Evolutionary conservation across 2,797 vertebrate genomes (phyloP).

Genomic region (Myoxocephalus aenaeus): DNA sequence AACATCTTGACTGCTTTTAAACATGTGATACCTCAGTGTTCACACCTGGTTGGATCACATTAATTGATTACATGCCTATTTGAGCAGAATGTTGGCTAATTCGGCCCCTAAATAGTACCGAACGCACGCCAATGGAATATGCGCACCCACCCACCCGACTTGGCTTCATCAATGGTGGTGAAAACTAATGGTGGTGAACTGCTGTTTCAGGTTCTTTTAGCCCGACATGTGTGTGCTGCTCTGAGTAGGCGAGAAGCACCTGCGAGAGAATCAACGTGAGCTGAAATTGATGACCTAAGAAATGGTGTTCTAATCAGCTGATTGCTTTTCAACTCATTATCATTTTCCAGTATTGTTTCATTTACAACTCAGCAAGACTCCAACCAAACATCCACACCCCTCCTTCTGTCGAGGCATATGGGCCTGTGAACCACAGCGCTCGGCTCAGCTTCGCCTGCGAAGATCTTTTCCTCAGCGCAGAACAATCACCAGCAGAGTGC

Average conservation of each 20-base stretch:
- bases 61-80: slow-evolving; percentile 2
- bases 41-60: slow-evolving; percentile 13
- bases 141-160: slow-evolving; percentile 13
- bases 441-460: slow-evolving; percentile 23
- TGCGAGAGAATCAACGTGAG: slow-evolving; percentile 18
- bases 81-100: slow-evolving; percentile 13
- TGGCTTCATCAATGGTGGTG: slow-evolving; percentile 11
- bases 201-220: slow-evolving; percentile 48
- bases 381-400: slow-evolving; percentile 59
- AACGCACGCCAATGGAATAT: neutral
- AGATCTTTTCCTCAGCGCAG: slow-evolving; percentile 22
- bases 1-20: slow-evolving; percentile 4
- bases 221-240: slow-evolving; percentile 14
- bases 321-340: slow-evolving; percentile 76
- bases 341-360: slow-evolving; percentile 75
- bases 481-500: slow-evolving; percentile 31
- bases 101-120: neutral
- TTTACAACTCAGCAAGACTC: slow-evolving; percentile 81
- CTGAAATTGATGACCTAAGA: slow-evolving; percentile 68
- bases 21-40: slow-evolving; percentile 10
- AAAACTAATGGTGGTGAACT: slow-evolving; percentile 44
- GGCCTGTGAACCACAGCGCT: slow-evolving; percentile 59
- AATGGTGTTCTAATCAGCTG: slow-evolving; percentile 70
- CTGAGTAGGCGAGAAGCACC: slow-evolving; percentile 43
- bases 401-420: slow-evolving; percentile 77